Conservation (phyloP, 1,140 invertebrate genomes). For the Lucilia sericata region DNA sequence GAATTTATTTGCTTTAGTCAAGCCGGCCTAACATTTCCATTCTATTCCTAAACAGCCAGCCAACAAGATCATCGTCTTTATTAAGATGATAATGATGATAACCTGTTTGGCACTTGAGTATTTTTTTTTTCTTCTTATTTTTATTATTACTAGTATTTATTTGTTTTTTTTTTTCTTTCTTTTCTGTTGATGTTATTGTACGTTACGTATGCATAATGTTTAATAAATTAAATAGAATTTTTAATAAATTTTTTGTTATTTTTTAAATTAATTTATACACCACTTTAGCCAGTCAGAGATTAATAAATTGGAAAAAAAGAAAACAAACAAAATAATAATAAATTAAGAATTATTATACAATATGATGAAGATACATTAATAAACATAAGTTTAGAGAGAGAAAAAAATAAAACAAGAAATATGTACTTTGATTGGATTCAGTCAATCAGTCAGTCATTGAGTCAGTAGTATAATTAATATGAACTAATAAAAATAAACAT, state of each 20-base stretch:
- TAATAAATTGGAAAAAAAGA: background rate
- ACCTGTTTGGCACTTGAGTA: slow-evolving; percentile 29
- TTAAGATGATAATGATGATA: background rate
- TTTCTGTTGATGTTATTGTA: background rate
- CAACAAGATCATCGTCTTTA: background rate
- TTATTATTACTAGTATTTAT: background rate
- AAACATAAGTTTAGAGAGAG: too few relatives aligned
- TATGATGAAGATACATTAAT: too few relatives aligned
- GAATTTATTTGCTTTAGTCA: background rate
- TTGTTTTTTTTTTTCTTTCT: background rate
- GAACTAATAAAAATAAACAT: too few relatives aligned
- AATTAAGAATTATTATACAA: too few relatives aligned
- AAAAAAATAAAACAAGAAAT: too few relatives aligned
- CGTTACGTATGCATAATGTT: background rate
- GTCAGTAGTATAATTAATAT: too few relatives aligned
- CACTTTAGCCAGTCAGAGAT: background rate
- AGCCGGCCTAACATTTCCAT: background rate
- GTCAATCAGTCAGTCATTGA: background rate
- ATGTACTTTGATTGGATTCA: background rate
- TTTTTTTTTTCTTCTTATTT: background rate
- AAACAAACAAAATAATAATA: too few relatives aligned
- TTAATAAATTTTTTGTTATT: background rate
- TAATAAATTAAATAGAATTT: slow-evolving; percentile 16
- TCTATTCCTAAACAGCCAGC: background rate
- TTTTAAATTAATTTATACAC: slow-evolving; percentile 19